Base-by-base conservation (phyloP, 35 echinoderm and acorn worm genomes). In the Ophioderma brevispina region DNA sequence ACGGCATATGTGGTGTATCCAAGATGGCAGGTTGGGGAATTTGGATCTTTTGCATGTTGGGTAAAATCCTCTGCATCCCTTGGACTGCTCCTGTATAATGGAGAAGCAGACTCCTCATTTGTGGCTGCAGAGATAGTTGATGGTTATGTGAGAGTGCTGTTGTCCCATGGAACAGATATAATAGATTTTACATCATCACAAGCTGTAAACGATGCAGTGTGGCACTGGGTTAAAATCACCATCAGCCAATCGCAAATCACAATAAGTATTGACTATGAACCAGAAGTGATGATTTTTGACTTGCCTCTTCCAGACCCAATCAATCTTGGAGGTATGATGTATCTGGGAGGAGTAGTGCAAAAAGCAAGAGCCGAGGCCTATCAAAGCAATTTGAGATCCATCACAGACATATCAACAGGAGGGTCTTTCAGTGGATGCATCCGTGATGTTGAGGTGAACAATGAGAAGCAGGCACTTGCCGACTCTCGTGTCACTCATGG, bases 371-470 rank as follows among this genome's bases (percentile, higher is more conserved):
- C 84, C 30, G 79, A 93, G 39, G 97, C 97, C 37, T 87, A 84
- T 39, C 31, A 64, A 8, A 87, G 75, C 40, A 91, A 92, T 36
- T 77, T 99, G 13, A 50, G 84, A 43, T 99, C 93, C 0, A 91
- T 99, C 52, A 88, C 85, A 5, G 90, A 95, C 88, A 59, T 87
- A 49, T 92, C 85, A 18, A 88, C 41, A 0, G 97, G 93, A 21
- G 97, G 97, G n/a, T 99, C 94, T 6, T 91, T 95, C 70, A 46
- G 76, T 38, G 97, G 97, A 32, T 99, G 97, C 88, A 34, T 99
- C 4, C 83, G 94, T 78, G 94, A 99, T 56, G 85, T 99, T 31
- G 97, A 99, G 80, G 77, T 99, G 36, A 92, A 99, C 76, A 78
- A 84, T 79, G 88, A 90, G 5, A 87, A 91, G 59, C 64, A 87